A percentile compares a stretch with the other conserved stretches of the same genome.
phyloP scores from a whole-genome alignment of 37 sponge, comb jelly and placozoan genomes.

The Chondrilla cf. caribensis region DNA sequence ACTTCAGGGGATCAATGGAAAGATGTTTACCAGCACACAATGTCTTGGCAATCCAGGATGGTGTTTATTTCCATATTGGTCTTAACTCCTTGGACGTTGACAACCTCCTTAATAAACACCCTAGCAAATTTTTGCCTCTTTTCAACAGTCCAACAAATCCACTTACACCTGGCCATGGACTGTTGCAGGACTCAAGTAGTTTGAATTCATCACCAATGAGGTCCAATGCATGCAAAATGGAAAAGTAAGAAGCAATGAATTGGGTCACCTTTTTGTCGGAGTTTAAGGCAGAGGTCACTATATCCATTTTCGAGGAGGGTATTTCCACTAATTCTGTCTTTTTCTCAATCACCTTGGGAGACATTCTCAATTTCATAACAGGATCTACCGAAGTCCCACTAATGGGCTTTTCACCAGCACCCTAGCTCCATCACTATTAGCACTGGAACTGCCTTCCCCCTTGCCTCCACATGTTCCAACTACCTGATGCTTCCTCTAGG shows the following conservation, averaged over 20 bases:
- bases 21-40: not conserved
- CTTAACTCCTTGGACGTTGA: constrained; percentile 7
- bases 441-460: too few species aligned
- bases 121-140: not conserved
- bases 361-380: not conserved
- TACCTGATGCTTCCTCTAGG: too few species aligned
- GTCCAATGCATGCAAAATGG: not conserved
- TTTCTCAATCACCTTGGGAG: not conserved
- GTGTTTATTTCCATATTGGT: not conserved
- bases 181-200: not conserved
- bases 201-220: not conserved
- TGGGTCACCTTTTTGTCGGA: not conserved
- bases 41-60: constrained; percentile 4
- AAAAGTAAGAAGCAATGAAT: not conserved
- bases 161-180: not conserved
- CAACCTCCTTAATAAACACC: not conserved
- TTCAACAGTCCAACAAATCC: not conserved
- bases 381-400: not conserved
- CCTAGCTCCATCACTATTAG: too few species aligned
- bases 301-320: not conserved
- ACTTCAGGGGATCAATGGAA: not conserved
- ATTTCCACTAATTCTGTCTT: not conserved
- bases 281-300: not conserved
- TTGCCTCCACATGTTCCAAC: too few species aligned
- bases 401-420: too few species aligned